Evolutionary conservation across 2,888 invertebrate species (phyloP).

Genomic region (Plagodis pulveraria): DNA sequence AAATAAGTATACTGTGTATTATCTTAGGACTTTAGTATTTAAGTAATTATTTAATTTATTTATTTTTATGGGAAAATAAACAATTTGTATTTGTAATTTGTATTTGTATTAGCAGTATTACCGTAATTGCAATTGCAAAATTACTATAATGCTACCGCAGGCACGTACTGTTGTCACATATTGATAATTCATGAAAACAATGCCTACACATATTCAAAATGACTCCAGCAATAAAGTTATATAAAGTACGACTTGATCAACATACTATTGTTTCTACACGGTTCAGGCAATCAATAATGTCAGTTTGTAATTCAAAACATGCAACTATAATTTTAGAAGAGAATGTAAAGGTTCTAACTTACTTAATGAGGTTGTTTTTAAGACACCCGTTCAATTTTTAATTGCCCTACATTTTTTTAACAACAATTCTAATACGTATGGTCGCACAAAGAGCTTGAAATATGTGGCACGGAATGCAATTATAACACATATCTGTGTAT

Average conservation of each 20-base stretch:
- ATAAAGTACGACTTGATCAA: slow-evolving; percentile 8
- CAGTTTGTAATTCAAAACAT: slow-evolving; percentile 40
- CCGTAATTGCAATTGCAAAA: too few species aligned
- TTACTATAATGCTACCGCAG: too few species aligned
- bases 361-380: slow-evolving; percentile 50
- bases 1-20: too few species aligned
- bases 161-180: too few species aligned
- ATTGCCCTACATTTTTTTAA: slow-evolving; percentile 61
- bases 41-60: too few species aligned
- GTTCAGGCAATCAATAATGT: slow-evolving; percentile 10
- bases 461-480: slow-evolving; percentile 27
- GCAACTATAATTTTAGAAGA: slow-evolving; percentile 38
- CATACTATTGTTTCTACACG: slow-evolving; percentile 10
- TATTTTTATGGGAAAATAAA: too few species aligned
- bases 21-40: too few species aligned
- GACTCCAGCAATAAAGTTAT: slow-evolving; percentile 11
- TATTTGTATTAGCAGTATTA: too few species aligned
- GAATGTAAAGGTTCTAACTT: slow-evolving; percentile 24
- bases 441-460: slow-evolving; percentile 25
- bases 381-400: slow-evolving; percentile 49
- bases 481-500: slow-evolving; percentile 19
- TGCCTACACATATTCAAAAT: slow-evolving; percentile 2
- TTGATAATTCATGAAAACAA: slow-evolving; percentile 9
- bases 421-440: slow-evolving; percentile 5
- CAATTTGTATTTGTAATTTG: too few species aligned